These are phyloP conservation scores for Chamaetylas fuelleborni DNA, from an alignment of 2,113 vertebrate species.

Conservation along the genomic window DNA sequence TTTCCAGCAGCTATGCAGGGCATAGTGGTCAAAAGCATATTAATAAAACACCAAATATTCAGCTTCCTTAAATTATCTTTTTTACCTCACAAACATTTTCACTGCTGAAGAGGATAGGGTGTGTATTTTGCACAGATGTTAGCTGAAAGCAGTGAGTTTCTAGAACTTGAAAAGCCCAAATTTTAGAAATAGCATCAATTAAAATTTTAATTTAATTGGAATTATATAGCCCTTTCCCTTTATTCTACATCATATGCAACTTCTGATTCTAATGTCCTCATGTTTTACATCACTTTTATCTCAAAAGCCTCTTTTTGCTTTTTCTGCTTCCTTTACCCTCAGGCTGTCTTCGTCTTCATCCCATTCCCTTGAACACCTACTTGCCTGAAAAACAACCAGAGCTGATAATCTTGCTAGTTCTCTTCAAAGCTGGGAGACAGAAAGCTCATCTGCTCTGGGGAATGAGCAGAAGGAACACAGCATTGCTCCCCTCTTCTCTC, in stretches of 20 bases:
- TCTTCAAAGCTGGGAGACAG: neutral
- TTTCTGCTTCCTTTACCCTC: neutral
- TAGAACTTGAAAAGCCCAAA: neutral
- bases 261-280: neutral
- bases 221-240: neutral
- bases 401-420: neutral
- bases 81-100: neutral
- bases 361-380: neutral
- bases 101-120: neutral
- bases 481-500: accelerated
- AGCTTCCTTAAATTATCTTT: neutral
- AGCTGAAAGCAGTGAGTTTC: neutral
- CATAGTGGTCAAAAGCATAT: neutral
- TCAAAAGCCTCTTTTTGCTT: neutral
- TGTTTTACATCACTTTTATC: neutral
- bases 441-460: neutral
- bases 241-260: neutral
- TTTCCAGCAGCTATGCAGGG: neutral
- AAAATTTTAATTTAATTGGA: neutral
- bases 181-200: neutral
- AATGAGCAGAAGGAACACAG: neutral
- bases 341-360: neutral
- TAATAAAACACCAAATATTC: neutral
- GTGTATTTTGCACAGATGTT: neutral
- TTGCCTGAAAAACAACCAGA: neutral